Conservation (phyloP, 2,113 vertebrate species). For the Indicator maculatus region DNA sequence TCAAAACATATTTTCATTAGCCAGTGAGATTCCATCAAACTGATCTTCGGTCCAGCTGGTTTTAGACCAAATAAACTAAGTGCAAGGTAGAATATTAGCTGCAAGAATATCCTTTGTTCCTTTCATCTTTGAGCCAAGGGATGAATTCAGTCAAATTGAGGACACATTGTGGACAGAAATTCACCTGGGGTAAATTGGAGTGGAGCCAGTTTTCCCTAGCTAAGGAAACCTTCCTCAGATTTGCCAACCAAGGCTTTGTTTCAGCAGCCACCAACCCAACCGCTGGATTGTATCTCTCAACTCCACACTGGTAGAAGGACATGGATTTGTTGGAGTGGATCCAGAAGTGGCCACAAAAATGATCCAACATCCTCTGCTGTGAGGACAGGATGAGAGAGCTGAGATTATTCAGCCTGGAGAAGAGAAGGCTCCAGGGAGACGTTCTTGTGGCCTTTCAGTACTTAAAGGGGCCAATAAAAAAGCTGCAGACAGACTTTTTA, state of each 20-base stretch:
- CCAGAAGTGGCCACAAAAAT: too few species aligned
- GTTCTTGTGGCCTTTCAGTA: too few species aligned
- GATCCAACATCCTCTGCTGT: too few species aligned
- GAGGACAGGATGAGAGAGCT: too few species aligned
- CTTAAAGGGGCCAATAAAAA: too few species aligned
- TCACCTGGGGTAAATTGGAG: background rate
- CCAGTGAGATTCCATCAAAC: background rate
- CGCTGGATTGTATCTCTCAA: background rate
- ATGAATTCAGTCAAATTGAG: background rate
- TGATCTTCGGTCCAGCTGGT: background rate
- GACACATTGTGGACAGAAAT: background rate
- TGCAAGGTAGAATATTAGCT: background rate
- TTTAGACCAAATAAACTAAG: background rate
- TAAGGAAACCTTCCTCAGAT: background rate
- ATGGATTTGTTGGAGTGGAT: too few species aligned
- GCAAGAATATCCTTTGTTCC: background rate
- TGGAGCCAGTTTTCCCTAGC: background rate
- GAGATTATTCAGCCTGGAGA: too few species aligned
- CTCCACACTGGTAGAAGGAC: background rate
- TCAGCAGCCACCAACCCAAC: background rate
- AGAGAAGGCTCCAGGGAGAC: too few species aligned
- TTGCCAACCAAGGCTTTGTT: background rate
- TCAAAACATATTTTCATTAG: background rate
- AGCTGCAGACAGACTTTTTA: too few species aligned
- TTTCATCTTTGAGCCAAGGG: background rate